These are phyloP conservation scores for Neria commutata DNA, from an alignment of 2,888 invertebrate species.

Conservation along the genomic window DNA sequence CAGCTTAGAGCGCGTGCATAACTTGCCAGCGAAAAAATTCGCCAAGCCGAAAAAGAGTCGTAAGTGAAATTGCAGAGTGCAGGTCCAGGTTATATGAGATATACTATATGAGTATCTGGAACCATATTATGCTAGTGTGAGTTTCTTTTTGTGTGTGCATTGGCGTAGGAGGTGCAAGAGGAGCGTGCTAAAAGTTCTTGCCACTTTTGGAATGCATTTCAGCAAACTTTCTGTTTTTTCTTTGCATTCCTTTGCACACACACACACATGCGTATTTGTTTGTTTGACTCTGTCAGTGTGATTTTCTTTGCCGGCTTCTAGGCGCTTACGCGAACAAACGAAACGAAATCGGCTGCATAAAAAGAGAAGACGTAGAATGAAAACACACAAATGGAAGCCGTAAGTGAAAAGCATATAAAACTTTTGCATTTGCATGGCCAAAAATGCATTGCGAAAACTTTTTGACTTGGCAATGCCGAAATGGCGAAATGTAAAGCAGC, in stretches of 20 bases:
- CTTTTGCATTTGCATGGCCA: not conserved
- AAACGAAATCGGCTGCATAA: not conserved
- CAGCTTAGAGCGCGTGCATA: too few relatives aligned
- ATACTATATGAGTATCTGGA: too few relatives aligned
- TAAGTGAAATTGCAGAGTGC: too few relatives aligned
- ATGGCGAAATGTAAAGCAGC: constrained; percentile 3
- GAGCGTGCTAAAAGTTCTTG: not conserved
- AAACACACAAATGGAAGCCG: not conserved
- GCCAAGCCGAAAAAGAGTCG: too few relatives aligned
- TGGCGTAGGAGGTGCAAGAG: not conserved
- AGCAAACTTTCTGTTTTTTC: not conserved
- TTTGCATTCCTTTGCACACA: not conserved
- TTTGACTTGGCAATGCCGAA: constrained; percentile 12
- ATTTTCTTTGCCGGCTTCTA: constrained; percentile 16
- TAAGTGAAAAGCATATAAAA: not conserved
- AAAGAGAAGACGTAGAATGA: not conserved
- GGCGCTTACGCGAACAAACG: constrained; percentile 19
- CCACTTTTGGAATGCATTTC: not conserved
- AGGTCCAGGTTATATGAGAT: too few relatives aligned
- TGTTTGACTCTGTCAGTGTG: too few relatives aligned
- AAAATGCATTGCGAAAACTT: constrained; percentile 18
- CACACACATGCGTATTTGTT: not conserved
- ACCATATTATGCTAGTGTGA: not conserved
- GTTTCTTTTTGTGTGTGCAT: too few relatives aligned
- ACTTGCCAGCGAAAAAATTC: too few relatives aligned